A percentile compares a stretch with the other conserved stretches of the same genome.
Evolutionary conservation across 2,888 invertebrate genomes (phyloP).

Genomic region (Dasysyrphus tricinctus): DNA sequence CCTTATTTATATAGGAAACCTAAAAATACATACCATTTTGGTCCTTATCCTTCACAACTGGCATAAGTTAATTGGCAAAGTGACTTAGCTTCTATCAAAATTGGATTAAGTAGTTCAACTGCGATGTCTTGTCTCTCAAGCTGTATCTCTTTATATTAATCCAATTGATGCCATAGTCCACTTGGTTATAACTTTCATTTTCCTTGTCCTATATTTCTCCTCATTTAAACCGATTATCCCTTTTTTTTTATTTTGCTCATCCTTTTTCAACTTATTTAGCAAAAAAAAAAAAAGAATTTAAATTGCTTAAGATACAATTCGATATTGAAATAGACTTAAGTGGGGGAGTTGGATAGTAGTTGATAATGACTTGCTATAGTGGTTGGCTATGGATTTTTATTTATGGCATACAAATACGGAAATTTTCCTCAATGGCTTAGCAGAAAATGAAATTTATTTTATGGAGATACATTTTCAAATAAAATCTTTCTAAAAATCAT

Average conservation of each 20-base stretch:
- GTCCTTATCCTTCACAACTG: neutral
- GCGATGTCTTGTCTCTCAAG: constrained; percentile 2
- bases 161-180: constrained; percentile 38
- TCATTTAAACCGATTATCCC: constrained; percentile 56
- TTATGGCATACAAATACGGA: neutral
- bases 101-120: constrained; percentile 34
- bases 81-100: constrained; percentile 36
- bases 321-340: neutral
- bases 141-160: constrained; percentile 31
- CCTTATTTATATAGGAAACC: neutral
- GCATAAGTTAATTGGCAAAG: constrained; percentile 36
- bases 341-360: neutral
- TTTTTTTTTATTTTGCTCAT: constrained; percentile 20
- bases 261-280: constrained; percentile 7
- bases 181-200: constrained; percentile 46
- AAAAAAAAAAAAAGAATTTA: constrained; percentile 47
- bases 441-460: neutral
- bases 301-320: constrained; percentile 10
- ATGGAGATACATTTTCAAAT: neutral
- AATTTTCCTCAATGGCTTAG: too few relatives aligned
- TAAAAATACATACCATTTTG: constrained; percentile 2
- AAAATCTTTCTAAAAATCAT: neutral
- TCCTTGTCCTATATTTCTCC: constrained; percentile 23
- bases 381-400: neutral
- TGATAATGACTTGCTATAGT: neutral